These are phyloP conservation scores for Apistogramma diplotaenia DNA, from an alignment of 2,113 vertebrate genomes.

Conservation along the genomic window DNA sequence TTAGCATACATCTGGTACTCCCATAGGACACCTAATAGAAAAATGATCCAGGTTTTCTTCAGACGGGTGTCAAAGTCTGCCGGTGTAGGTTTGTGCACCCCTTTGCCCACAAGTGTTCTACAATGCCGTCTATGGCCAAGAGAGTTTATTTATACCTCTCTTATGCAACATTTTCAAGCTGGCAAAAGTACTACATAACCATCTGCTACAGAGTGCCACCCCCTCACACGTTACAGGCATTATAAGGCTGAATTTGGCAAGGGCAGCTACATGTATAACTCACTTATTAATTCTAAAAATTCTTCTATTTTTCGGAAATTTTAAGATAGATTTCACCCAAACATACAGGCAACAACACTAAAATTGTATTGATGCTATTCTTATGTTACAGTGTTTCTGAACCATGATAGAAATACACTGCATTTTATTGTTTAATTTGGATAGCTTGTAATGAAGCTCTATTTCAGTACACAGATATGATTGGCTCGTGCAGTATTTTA, in stretches of 20 bases:
- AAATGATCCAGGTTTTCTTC: background rate
- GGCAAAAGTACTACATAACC: slow-evolving; percentile 14
- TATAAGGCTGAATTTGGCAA: background rate
- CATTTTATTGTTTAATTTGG: background rate
- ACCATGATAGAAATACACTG: background rate
- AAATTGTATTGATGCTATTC: background rate
- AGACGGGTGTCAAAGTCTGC: background rate
- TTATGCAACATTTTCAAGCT: slow-evolving; percentile 37
- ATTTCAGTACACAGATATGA: background rate
- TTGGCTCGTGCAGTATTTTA: background rate
- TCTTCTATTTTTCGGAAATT: background rate
- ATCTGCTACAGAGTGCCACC: slow-evolving; percentile 31
- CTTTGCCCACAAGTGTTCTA: slow-evolving; percentile 22
- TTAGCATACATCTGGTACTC: background rate
- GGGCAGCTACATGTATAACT: background rate
- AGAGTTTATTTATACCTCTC: slow-evolving; percentile 38
- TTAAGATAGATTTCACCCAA: background rate
- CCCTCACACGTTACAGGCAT: background rate
- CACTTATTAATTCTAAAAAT: background rate
- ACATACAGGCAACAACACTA: background rate
- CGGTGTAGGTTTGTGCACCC: background rate
- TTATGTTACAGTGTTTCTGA: background rate
- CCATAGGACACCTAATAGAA: background rate
- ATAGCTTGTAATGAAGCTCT: too few relatives aligned
- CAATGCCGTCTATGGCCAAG: slow-evolving; percentile 26